Conservation (phyloP, 2,113 vertebrate species). For the rabbit (Oryctolagus cuniculus) region mOryCun1.1 NC_091435.1:90972001-90972500, state of each 20-base stretch:
- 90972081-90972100: background rate
- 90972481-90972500: background rate
- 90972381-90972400: background rate
- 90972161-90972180: background rate
- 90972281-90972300: background rate
- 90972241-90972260: background rate
- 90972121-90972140: background rate
- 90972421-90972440: conserved; percentile 46
- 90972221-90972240: background rate
- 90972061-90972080: background rate
- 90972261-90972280: background rate
- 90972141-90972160: no score
- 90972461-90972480: conserved; percentile 58
- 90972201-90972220: background rate
- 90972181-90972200: background rate
- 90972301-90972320: background rate
- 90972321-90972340: background rate
- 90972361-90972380: background rate
- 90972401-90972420: background rate
- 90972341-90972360: background rate
- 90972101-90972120: background rate
- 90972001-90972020: background rate
- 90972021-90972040: conserved; percentile 10
- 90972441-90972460: background rate
- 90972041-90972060: background rate